These are phyloP conservation scores for Cyanoliseus patagonus DNA, from an alignment of 2,113 vertebrate species.

Conservation along the genomic window DNA sequence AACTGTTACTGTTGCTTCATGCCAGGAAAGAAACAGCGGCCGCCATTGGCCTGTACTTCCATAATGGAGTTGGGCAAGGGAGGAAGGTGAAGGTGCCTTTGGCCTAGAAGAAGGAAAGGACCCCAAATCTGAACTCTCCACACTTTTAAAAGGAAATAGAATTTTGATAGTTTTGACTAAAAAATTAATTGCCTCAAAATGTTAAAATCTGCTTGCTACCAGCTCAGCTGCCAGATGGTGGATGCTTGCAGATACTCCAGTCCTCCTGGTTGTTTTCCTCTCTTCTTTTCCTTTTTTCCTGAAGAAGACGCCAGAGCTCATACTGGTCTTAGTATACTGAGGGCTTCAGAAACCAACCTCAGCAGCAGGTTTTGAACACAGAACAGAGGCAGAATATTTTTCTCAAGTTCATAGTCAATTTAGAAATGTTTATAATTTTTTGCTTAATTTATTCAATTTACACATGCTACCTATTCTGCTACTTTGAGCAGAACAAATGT, in stretches of 20 bases:
- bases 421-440: constrained; percentile 7
- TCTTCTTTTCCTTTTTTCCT: neutral
- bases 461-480: neutral
- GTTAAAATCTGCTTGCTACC: constrained; percentile 53
- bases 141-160: constrained; percentile 33
- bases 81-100: neutral
- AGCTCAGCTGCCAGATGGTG: constrained; percentile 37
- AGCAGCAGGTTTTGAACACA: constrained; percentile 45
- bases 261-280: constrained; percentile 38
- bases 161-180: constrained; percentile 61
- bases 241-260: constrained; percentile 34
- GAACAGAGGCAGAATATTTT: neutral
- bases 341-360: constrained; percentile 34
- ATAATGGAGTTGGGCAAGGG: neutral
- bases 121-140: constrained; percentile 8
- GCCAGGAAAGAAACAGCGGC: neutral
- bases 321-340: neutral
- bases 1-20: neutral
- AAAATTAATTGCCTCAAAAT: constrained; percentile 58
- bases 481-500: neutral
- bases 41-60: neutral
- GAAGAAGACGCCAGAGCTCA: constrained; percentile 23
- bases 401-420: neutral
- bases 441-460: neutral
- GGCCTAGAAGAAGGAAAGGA: constrained; percentile 13